phyloP scores from a whole-genome alignment of 2,888 invertebrate genomes.

The Epinotia brunnichana region DNA sequence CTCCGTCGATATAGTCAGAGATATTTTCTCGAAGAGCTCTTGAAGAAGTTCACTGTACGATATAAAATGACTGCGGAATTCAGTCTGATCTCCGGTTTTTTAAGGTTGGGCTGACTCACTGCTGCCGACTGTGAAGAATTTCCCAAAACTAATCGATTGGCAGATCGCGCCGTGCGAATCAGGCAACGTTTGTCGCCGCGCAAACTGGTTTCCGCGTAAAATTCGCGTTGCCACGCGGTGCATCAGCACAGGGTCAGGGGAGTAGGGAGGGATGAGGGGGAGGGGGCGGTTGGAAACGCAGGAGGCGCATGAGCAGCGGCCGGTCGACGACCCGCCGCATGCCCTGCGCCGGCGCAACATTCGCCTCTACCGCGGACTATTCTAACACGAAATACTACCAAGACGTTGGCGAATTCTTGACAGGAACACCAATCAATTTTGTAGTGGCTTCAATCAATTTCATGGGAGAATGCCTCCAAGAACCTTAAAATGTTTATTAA shows the following conservation, averaged over 20 bases:
- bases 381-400: slow-evolving; percentile 70
- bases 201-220: slow-evolving; percentile 81
- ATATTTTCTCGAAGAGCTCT: slow-evolving; percentile 5
- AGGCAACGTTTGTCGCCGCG: slow-evolving; percentile 68
- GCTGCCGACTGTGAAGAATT: slow-evolving; percentile 32
- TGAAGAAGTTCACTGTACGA: not conserved
- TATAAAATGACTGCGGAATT: not conserved
- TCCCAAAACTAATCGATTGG: slow-evolving; percentile 50
- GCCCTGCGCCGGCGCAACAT: slow-evolving; percentile 79
- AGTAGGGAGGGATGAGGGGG: slow-evolving; percentile 61
- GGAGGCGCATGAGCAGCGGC: slow-evolving; percentile 78
- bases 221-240: slow-evolving; percentile 81
- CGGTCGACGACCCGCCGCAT: slow-evolving; percentile 81
- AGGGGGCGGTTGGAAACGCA: slow-evolving; percentile 75
- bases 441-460: not conserved
- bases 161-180: slow-evolving; percentile 60
- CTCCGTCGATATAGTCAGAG: slow-evolving; percentile 37
- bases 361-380: slow-evolving; percentile 69
- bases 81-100: slow-evolving; percentile 2
- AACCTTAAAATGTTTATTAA: not conserved
- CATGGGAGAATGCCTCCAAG: not conserved
- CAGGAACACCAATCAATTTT: slow-evolving; percentile 3
- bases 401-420: slow-evolving; percentile 59
- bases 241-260: slow-evolving; percentile 77
- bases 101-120: slow-evolving; percentile 11